Evolutionary conservation across 2,888 invertebrate species (phyloP).

Genomic region (Meganola albula): DNA sequence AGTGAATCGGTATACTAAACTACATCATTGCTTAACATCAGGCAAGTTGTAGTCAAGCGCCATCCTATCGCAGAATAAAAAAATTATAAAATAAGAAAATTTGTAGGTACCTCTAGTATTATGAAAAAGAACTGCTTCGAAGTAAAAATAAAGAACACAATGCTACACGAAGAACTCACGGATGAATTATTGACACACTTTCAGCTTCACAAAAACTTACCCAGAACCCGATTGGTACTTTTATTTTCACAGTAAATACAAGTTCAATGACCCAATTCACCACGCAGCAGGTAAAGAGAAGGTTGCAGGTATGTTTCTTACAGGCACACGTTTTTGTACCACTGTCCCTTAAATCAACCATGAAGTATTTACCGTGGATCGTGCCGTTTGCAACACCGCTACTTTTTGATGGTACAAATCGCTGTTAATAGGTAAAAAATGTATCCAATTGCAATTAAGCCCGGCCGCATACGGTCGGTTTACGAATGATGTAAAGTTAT

Average conservation of each 20-base stretch:
- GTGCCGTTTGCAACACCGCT: constrained; percentile 46
- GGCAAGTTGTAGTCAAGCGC: too few species aligned
- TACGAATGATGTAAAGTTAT: too few species aligned
- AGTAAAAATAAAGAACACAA: too few species aligned
- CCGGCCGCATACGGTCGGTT: too few species aligned
- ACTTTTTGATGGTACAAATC: constrained; percentile 35
- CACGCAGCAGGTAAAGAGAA: constrained; percentile 23
- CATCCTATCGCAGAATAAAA: too few species aligned
- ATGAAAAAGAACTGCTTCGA: too few species aligned
- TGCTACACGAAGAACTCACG: too few species aligned
- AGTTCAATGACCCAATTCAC: constrained; percentile 29
- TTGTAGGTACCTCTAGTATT: too few species aligned
- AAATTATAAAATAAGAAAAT: too few species aligned
- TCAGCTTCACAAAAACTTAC: constrained; percentile 13
- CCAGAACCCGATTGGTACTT: constrained; percentile 11
- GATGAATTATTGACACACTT: constrained; percentile 13
- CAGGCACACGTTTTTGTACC: constrained; percentile 20
- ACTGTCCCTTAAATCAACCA: constrained; percentile 33
- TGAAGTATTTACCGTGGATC: constrained; percentile 32
- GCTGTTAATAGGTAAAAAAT: constrained; percentile 36
- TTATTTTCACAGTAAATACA: constrained; percentile 20
- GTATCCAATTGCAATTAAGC: constrained; percentile 35
- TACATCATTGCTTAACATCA: too few species aligned
- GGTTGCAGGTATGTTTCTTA: constrained; percentile 29
- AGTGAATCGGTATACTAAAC: too few species aligned